Conservation (phyloP, 2,888 invertebrate species). For the Drosophila subquinaria region DNA sequence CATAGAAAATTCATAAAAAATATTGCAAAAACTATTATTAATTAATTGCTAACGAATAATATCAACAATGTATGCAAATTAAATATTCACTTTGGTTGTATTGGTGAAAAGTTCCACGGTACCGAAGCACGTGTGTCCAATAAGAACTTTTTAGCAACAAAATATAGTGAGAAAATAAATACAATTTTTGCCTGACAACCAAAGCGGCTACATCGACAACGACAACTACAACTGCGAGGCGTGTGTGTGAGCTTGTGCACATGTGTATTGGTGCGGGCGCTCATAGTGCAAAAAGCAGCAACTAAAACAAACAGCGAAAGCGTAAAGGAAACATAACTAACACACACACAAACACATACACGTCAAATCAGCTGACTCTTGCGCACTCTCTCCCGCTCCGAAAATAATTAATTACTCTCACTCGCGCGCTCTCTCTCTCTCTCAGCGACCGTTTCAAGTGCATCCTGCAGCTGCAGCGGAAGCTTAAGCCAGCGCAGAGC, state of each 20-base stretch:
- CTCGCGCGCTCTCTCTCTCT: conserved; percentile 24
- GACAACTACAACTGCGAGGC: conserved; percentile 23
- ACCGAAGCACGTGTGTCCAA: conserved; percentile 57
- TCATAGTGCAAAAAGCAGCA: conserved; percentile 73
- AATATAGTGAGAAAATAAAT: conserved; percentile 4
- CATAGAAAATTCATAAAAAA: conserved; percentile 28
- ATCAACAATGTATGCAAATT: conserved; percentile 26
- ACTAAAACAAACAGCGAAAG: conserved; percentile 23
- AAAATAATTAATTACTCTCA: background rate
- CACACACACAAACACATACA: conserved; percentile 10
- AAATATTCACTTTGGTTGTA: conserved; percentile 1
- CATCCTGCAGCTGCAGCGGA: conserved; percentile 53
- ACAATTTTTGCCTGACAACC: conserved; percentile 53
- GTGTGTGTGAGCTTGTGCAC: conserved; percentile 27
- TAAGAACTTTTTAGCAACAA: conserved; percentile 36
- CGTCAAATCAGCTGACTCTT: conserved; percentile 72
- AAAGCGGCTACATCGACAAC: conserved; percentile 4
- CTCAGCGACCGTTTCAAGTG: conserved; percentile 35
- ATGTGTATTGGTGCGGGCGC: conserved; percentile 45
- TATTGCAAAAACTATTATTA: conserved; percentile 33
- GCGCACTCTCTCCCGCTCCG: conserved; percentile 59
- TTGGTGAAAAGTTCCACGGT: conserved; percentile 19
- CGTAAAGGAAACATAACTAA: conserved; percentile 36
- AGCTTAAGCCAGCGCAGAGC: too few species aligned
- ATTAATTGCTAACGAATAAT: conserved; percentile 33